phyloP scores from a whole-genome alignment of 2,888 invertebrate genomes.

The Lasioglossum villosulum region DNA sequence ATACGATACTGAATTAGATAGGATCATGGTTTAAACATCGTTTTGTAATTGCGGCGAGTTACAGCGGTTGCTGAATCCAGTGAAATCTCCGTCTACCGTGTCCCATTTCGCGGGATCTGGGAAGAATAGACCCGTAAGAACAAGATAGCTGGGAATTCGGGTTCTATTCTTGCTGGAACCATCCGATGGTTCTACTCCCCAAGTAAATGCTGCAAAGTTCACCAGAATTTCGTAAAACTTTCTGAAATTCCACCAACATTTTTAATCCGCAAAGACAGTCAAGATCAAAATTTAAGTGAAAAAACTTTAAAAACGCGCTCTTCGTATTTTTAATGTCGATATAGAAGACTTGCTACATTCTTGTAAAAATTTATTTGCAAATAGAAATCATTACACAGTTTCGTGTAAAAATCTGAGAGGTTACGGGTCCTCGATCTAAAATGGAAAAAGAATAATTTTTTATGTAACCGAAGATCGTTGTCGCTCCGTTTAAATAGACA shows the following conservation, averaged over 20 bases:
- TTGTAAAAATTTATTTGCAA: not conserved
- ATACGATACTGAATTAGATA: constrained; percentile 31
- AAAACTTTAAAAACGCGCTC: not conserved
- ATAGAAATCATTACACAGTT: not conserved
- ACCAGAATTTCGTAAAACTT: not conserved
- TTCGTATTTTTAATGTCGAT: not conserved
- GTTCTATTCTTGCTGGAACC: not conserved
- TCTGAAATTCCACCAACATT: not conserved
- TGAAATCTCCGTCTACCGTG: constrained; percentile 30
- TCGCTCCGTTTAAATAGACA: not conserved
- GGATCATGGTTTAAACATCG: constrained; percentile 42
- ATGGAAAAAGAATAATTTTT: not conserved
- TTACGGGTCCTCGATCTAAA: not conserved
- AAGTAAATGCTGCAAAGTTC: not conserved
- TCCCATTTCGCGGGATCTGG: constrained; percentile 4
- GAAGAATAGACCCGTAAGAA: not conserved
- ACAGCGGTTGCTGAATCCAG: constrained; percentile 26
- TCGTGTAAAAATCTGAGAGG: rapidly evolving
- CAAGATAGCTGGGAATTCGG: not conserved
- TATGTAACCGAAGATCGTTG: not conserved
- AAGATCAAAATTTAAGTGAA: not conserved
- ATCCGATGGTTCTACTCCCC: not conserved
- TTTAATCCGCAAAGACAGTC: not conserved
- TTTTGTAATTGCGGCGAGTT: constrained; percentile 50
- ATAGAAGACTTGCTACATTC: not conserved